phyloP scores from a whole-genome alignment of 2,113 vertebrate species.

The Psittacara wagleri region DNA sequence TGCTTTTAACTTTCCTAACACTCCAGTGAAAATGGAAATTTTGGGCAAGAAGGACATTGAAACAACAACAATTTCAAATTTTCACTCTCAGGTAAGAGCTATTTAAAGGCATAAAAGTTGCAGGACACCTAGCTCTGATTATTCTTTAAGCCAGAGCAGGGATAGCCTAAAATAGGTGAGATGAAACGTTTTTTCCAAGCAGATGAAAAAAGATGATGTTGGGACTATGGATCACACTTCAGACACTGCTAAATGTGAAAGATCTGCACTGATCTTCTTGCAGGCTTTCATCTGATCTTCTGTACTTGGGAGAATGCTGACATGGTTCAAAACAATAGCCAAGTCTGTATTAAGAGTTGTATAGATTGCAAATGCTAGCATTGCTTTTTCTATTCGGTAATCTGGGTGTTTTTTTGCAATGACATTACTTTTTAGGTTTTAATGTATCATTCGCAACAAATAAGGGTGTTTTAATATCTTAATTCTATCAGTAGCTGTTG shows the following conservation, averaged over 20 bases:
- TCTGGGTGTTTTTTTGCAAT: not conserved
- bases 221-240: not conserved
- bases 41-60: constrained; percentile 99
- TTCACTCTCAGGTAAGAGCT: constrained; percentile 92
- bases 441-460: not conserved
- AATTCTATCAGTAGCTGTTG: not conserved
- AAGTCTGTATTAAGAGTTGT: not conserved
- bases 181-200: not conserved
- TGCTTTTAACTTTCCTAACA: constrained; percentile 98
- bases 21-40: constrained; percentile 98
- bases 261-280: not conserved
- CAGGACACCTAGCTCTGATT: not conserved
- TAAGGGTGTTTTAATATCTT: not conserved
- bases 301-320: not conserved
- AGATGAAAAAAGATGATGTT: not conserved
- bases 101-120: not conserved
- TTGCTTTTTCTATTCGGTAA: not conserved
- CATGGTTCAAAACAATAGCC: not conserved
- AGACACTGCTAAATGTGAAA: not conserved
- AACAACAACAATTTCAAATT: constrained; percentile 96
- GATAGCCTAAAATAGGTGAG: not conserved
- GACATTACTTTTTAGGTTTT: not conserved
- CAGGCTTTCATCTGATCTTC: not conserved
- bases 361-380: no score
- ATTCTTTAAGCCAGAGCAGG: not conserved